Percentiles rank a stretch among this genome's conserved stretches.
Conservation (phyloP, 1,140 invertebrate genomes). For the Bombus terrestris region DNA sequence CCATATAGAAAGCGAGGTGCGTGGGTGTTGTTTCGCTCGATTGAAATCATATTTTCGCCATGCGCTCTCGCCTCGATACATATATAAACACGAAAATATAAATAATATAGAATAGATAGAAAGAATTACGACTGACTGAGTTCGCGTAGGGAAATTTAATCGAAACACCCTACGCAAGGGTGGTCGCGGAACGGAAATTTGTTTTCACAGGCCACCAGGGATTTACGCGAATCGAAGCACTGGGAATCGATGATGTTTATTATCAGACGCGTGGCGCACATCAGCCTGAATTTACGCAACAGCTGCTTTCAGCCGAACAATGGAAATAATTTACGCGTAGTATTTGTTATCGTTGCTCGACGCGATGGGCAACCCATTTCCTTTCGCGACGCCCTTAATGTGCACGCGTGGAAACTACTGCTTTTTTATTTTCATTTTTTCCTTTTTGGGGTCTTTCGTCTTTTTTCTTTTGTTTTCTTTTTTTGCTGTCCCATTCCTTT, state of each 20-base stretch:
- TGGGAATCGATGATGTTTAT: conserved; percentile 33
- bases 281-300: conserved; percentile 4
- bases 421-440: too few species aligned
- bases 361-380: conserved; percentile 37
- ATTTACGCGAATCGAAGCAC: conserved; percentile 3
- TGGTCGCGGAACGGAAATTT: background rate
- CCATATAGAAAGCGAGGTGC: conserved; percentile 83
- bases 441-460: too few species aligned
- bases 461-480: background rate
- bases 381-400: conserved; percentile 15
- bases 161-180: background rate
- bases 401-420: too few species aligned
- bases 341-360: conserved; percentile 34
- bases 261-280: conserved; percentile 3
- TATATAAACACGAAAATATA: background rate
- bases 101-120: background rate
- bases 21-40: conserved; percentile 34
- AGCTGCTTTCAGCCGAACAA: conserved; percentile 37
- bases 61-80: background rate
- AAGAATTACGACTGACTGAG: background rate
- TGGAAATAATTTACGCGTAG: conserved; percentile 41
- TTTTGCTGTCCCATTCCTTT: background rate
- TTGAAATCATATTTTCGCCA: background rate
- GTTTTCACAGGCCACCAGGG: background rate
- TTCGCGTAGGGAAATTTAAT: background rate